These are phyloP conservation scores for Rotaria socialis DNA, from an alignment of 2,888 invertebrate genomes.

Conservation along the genomic window DNA sequence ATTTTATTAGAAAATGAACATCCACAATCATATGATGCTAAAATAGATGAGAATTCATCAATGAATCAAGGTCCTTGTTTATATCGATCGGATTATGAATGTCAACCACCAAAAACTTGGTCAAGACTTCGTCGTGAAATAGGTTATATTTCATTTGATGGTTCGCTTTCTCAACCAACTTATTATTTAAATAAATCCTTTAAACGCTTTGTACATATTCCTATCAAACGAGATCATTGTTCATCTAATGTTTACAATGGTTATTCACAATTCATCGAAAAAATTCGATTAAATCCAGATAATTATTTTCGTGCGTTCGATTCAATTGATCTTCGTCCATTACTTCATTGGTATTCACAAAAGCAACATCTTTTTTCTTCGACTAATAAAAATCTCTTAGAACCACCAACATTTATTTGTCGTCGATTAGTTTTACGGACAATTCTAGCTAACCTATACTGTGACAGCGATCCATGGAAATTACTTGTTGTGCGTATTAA, in stretches of 20 bases:
- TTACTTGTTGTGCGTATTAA: neutral
- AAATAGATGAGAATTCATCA: neutral
- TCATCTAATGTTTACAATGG: neutral
- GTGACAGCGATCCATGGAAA: conserved; percentile 32
- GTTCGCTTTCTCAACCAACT: neutral
- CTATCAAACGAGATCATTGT: neutral
- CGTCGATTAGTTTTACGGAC: conserved; percentile 33
- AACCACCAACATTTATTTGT: neutral
- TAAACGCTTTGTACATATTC: conserved; percentile 19
- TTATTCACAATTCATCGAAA: conserved; percentile 1
- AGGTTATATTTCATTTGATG: neutral
- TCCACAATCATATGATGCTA: neutral
- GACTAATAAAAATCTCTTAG: neutral
- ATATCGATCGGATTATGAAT: neutral
- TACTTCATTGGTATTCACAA: neutral
- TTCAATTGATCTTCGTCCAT: neutral
- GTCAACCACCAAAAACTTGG: conserved; percentile 30
- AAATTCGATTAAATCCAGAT: neutral
- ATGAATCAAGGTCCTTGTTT: neutral
- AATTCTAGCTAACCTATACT: conserved; percentile 8
- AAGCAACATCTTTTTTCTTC: neutral
- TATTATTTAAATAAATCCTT: neutral
- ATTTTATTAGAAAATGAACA: neutral
- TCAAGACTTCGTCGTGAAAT: conserved; percentile 33
- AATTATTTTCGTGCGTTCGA: neutral